Evolutionary conservation across 1,140 invertebrate genomes (phyloP).

Genomic region (Cecropterus lyciades): DNA sequence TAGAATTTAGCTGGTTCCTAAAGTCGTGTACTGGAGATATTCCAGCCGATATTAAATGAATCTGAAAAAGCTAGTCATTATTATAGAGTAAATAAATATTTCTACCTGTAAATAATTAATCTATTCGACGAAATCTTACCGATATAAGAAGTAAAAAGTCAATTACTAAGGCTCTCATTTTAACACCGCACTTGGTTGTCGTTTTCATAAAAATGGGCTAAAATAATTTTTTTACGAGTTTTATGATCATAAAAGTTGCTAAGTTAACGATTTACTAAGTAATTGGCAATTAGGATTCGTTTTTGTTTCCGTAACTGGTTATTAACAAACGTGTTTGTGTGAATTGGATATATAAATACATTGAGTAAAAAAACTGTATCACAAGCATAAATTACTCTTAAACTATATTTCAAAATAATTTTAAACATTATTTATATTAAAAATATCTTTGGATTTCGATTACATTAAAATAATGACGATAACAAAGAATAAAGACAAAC

Average conservation of each 20-base stretch:
- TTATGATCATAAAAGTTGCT: background rate
- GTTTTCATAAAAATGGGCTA: background rate
- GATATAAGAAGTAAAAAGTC: slow-evolving; percentile 2
- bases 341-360: too few species aligned
- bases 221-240: background rate
- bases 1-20: slow-evolving; percentile 56
- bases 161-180: slow-evolving; percentile 1
- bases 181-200: background rate
- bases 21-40: slow-evolving; percentile 74
- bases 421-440: too few species aligned
- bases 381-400: too few species aligned
- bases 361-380: too few species aligned
- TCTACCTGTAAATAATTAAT: background rate
- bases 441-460: too few species aligned
- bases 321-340: too few species aligned
- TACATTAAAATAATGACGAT: too few species aligned
- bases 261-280: slow-evolving; percentile 1
- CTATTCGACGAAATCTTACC: slow-evolving; percentile 1
- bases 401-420: too few species aligned
- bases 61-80: slow-evolving; percentile 42
- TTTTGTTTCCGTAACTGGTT: too few species aligned
- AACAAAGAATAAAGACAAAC: too few species aligned
- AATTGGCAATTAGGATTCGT: slow-evolving; percentile 26
- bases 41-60: slow-evolving; percentile 45
- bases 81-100: background rate